Conservation (phyloP, 1,140 invertebrate species). For the Caenorhabditis inopinata region DNA sequence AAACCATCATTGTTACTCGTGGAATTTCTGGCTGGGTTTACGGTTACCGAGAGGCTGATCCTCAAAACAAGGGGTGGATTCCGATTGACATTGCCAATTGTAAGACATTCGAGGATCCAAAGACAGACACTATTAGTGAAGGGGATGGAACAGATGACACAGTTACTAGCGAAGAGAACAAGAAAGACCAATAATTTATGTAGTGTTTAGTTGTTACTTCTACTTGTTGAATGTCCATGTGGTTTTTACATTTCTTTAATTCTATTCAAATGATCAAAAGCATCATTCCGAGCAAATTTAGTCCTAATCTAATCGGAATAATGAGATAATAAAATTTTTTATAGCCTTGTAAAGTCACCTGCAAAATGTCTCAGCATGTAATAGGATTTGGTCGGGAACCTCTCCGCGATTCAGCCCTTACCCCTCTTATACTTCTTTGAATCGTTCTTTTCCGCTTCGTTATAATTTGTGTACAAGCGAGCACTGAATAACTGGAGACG, state of each 20-base stretch:
- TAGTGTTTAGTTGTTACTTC: neutral
- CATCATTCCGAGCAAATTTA: neutral
- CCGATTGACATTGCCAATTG: neutral
- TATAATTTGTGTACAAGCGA: slow-evolving; percentile 1
- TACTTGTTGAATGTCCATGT: neutral
- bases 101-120: neutral
- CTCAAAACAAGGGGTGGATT: slow-evolving; percentile 5
- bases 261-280: neutral
- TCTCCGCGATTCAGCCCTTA: neutral
- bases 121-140: neutral
- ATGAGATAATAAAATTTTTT: neutral
- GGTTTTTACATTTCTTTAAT: neutral
- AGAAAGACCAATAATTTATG: neutral
- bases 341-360: neutral
- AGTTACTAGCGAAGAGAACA: neutral
- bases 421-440: neutral
- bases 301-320: no score
- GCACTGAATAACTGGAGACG: neutral
- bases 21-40: slow-evolving; percentile 8
- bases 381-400: slow-evolving; percentile 30
- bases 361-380: neutral
- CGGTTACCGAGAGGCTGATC: neutral
- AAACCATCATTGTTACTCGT: neutral
- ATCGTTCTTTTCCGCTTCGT: slow-evolving; percentile 23
- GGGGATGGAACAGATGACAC: neutral